phyloP scores from a whole-genome alignment of 2,797 vertebrate species.

The Cossypha niveicapilla region DNA sequence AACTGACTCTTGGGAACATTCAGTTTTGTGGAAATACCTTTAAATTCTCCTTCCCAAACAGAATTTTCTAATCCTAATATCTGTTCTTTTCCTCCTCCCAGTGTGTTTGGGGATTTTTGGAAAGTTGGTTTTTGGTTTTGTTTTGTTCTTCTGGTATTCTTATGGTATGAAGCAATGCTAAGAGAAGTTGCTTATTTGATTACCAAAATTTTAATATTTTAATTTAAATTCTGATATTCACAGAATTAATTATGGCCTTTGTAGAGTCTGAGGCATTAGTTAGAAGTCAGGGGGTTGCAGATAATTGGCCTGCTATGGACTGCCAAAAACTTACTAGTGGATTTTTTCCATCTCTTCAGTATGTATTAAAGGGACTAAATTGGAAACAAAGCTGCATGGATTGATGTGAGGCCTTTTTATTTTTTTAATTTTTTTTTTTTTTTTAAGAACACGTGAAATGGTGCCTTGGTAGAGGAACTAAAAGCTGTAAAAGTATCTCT shows the following conservation, averaged over 20 bases:
- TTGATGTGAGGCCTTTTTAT: background rate
- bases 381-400: background rate
- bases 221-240: background rate
- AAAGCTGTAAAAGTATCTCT: background rate
- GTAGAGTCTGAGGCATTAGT: background rate
- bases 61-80: background rate
- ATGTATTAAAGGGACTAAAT: background rate
- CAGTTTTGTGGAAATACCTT: background rate
- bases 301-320: background rate
- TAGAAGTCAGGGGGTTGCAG: background rate
- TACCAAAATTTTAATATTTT: background rate
- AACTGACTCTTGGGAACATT: background rate
- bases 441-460: background rate
- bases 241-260: background rate
- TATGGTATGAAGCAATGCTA: background rate
- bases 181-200: background rate
- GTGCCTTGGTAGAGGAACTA: background rate
- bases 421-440: background rate
- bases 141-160: background rate
- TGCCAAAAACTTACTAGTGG: background rate
- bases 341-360: background rate
- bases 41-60: background rate
- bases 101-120: background rate
- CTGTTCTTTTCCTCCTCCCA: background rate
- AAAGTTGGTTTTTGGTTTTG: background rate